Evolutionary conservation across 2,888 invertebrate species (phyloP).

Genomic region (Agriotes lineatus): DNA sequence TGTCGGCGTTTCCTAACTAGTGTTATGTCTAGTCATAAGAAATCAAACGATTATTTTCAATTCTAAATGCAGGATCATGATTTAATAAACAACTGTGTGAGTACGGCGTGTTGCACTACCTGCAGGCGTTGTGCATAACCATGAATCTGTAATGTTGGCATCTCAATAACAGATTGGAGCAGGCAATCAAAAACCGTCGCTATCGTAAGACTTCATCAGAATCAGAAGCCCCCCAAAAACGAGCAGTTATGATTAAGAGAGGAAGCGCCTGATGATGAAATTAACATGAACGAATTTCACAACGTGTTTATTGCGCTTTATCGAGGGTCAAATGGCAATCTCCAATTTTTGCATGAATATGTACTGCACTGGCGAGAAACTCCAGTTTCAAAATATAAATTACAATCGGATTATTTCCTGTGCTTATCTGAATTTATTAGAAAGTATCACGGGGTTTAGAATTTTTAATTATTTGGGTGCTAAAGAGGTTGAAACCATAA

Average conservation of each 20-base stretch:
- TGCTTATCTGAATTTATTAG: neutral
- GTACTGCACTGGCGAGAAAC: neutral
- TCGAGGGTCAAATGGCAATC: constrained; percentile 6
- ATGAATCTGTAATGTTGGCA: no score
- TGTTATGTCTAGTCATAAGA: no score
- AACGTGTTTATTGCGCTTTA: neutral
- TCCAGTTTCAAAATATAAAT: constrained; percentile 8
- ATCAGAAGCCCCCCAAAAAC: constrained; percentile 3
- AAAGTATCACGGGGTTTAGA: no score
- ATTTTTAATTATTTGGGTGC: no score
- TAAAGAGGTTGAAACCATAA: no score
- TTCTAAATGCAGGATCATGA: no score
- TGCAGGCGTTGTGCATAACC: no score
- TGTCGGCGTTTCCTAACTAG: no score
- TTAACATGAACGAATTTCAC: neutral
- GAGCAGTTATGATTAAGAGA: neutral
- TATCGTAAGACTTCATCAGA: constrained; percentile 16
- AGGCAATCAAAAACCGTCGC: neutral
- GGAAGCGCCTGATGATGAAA: constrained; percentile 1
- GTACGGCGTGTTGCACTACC: no score
- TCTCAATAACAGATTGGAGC: no score
- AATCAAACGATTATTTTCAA: no score
- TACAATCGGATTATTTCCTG: neutral
- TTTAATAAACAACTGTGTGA: no score
- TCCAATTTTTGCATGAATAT: neutral